A percentile compares a stretch with the other conserved stretches of the same genome.
These are phyloP conservation scores for Heterodera carotae DNA, from an alignment of 1,140 invertebrate species.

Conservation along the genomic window DNA sequence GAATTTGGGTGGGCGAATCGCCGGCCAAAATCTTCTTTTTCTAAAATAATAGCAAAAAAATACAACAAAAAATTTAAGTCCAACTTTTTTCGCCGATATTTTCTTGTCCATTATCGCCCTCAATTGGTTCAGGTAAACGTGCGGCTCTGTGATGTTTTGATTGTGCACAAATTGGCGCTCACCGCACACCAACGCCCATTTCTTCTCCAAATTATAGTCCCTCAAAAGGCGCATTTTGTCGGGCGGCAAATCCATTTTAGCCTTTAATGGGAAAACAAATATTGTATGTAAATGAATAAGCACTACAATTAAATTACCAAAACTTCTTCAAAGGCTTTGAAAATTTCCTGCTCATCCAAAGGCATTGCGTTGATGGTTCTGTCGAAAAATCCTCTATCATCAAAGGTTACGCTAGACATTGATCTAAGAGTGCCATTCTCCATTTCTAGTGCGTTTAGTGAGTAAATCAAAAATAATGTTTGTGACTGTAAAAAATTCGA, in stretches of 20 bases:
- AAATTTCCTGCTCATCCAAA: slow-evolving; percentile 45
- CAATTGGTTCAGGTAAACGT: slow-evolving; percentile 64
- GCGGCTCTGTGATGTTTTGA: slow-evolving; percentile 44
- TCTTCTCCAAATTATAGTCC: slow-evolving; percentile 94
- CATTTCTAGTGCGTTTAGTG: not conserved
- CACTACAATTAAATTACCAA: slow-evolving; percentile 44
- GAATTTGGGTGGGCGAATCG: slow-evolving; percentile 93
- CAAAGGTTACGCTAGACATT: not conserved
- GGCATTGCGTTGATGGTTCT: not conserved
- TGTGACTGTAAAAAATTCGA: not conserved
- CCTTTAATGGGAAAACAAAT: slow-evolving; percentile 71
- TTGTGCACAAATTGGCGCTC: slow-evolving; percentile 73
- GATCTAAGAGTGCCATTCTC: not conserved
- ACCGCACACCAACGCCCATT: slow-evolving; percentile 99
- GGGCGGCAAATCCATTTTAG: slow-evolving; percentile 96
- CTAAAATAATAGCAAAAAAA: slow-evolving; percentile 63
- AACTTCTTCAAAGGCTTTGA: slow-evolving; percentile 55
- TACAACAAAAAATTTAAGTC: not conserved
- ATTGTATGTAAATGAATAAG: slow-evolving; percentile 33
- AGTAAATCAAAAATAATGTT: too few relatives aligned
- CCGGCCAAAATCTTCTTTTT: slow-evolving; percentile 87
- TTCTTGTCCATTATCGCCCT: slow-evolving; percentile 57
- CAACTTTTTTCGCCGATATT: slow-evolving; percentile 58
- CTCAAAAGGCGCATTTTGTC: slow-evolving; percentile 96
- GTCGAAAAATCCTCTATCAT: not conserved